phyloP scores from a whole-genome alignment of 2,797 vertebrate species.

The Labroides dimidiatus region DNA sequence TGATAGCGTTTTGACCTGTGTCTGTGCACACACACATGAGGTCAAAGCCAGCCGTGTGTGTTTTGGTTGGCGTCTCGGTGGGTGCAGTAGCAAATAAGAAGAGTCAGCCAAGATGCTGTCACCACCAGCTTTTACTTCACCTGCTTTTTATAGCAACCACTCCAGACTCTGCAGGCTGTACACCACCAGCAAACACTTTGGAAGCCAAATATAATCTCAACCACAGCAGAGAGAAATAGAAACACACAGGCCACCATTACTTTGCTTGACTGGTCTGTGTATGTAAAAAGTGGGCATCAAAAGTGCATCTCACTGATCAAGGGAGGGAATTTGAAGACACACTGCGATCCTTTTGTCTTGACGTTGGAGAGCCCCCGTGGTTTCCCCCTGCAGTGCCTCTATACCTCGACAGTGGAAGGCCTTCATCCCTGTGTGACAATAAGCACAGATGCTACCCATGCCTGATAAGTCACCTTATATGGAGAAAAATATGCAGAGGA shows the following conservation, averaged over 20 bases:
- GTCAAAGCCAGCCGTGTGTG: slow-evolving; percentile 67
- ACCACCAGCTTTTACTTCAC: slow-evolving; percentile 84
- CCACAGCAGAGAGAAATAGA: slow-evolving; percentile 68
- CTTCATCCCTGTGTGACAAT: slow-evolving; percentile 84
- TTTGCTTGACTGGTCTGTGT: slow-evolving; percentile 15
- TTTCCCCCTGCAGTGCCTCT: slow-evolving; percentile 56
- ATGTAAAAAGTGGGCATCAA: slow-evolving; percentile 14
- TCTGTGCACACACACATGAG: slow-evolving; percentile 57
- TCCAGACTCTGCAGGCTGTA: slow-evolving; percentile 66
- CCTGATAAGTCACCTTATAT: slow-evolving; percentile 86
- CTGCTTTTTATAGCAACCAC: slow-evolving; percentile 88
- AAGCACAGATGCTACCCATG: slow-evolving; percentile 82
- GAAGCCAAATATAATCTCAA: slow-evolving; percentile 75
- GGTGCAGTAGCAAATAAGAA: slow-evolving; percentile 72
- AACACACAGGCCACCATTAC: slow-evolving; percentile 50
- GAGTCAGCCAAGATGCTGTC: slow-evolving; percentile 77
- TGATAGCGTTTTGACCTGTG: slow-evolving; percentile 37
- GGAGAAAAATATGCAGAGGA: slow-evolving; percentile 83
- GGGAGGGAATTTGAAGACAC: slow-evolving; percentile 3
- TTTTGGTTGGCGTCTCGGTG: slow-evolving; percentile 50
- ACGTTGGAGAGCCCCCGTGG: slow-evolving; percentile 10
- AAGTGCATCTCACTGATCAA: slow-evolving; percentile 26
- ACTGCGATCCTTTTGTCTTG: slow-evolving; percentile 19
- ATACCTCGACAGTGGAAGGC: slow-evolving; percentile 58
- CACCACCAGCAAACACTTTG: slow-evolving; percentile 54